Evolutionary conservation across 2,888 invertebrate species (phyloP), one percentile per base, ranked within the genome.

Genomic region (Portevinia maculata): DNA sequence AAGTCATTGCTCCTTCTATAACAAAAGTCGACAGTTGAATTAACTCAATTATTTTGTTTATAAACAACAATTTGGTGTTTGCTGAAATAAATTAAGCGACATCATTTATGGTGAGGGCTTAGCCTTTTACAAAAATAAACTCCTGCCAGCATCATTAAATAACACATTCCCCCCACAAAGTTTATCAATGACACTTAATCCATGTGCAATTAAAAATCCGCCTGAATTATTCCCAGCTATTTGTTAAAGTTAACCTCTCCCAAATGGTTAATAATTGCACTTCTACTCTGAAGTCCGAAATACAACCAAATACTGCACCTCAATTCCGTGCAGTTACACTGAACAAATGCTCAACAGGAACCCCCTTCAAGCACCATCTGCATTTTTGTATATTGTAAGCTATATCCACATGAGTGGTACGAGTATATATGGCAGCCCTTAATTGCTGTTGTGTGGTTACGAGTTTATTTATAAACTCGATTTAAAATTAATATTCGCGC

Each of bases 401-500:
- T 57, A 50, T 52, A 60, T 44, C 32, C 11, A n/a, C 39, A 32
- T 52, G 57, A 39, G 28, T 46, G 37, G 21, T 70, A 41, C 41
- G n/a, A n/a, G n/a, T n/a, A n/a, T n/a, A n/a, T n/a, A 50, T 32
- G 11, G 41, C 13, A 50, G 52, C 55, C 71, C 71, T 55, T 62
- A 46, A 62, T 70, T 32, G 41, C 44, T 1, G 19, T 62, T 37
- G 28, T 6, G 17, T n/a, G n/a, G n/a, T n/a, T n/a, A n/a, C n/a
- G 17, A 64, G 53, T 60, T 62, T 62, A 64, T 71, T 64, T 64
- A 50, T 71, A 44, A 64, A 70, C 39, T 53, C 41, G 55, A 71
- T 70, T 41, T 70, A 55, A 71, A 78, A 64, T 64, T 78, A 57
- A 71, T 78, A 57, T 71, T 71, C 62, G 30, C 50, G 55, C 57